Percentiles rank a stretch among this genome's conserved stretches.
phyloP scores from a whole-genome alignment of 2,888 invertebrate genomes.

The Neoaliturus tenellus region DNA sequence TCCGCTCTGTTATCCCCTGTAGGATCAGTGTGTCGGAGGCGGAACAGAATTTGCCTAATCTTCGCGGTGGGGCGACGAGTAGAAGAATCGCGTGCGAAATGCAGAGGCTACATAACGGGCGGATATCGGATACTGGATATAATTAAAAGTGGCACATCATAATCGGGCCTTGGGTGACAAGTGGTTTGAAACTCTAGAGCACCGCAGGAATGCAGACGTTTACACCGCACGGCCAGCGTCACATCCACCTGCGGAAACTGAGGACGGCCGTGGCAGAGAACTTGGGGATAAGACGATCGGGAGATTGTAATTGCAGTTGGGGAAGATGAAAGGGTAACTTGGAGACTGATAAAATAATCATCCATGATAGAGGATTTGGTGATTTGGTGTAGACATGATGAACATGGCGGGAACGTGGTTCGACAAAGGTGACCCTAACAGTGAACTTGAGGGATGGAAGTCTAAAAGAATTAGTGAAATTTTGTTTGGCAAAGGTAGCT shows the following conservation, averaged over 20 bases:
- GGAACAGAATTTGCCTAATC: neutral
- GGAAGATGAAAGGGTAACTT: too few relatives aligned
- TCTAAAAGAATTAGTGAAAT: too few relatives aligned
- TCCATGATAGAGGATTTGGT: too few relatives aligned
- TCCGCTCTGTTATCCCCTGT: neutral
- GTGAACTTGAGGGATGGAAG: too few relatives aligned
- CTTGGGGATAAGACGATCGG: too few relatives aligned
- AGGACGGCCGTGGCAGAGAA: neutral
- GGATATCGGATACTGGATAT: conserved; percentile 47
- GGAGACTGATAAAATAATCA: too few relatives aligned
- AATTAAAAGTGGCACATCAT: conserved; percentile 57
- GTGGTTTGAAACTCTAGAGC: conserved; percentile 50
- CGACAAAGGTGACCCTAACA: too few relatives aligned
- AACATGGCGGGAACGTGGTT: too few relatives aligned
- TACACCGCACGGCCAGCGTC: neutral
- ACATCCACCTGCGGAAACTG: neutral
- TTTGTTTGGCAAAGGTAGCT: too few relatives aligned
- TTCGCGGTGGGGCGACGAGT: neutral
- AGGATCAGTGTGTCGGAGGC: neutral
- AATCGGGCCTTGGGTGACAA: conserved; percentile 43
- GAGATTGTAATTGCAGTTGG: too few relatives aligned
- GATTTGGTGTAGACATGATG: too few relatives aligned
- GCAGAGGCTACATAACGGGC: conserved; percentile 40
- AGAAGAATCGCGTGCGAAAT: conserved; percentile 1
- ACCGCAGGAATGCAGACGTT: conserved; percentile 48